Percentiles rank a stretch among this genome's conserved stretches.
Conservation (phyloP, 2,113 vertebrate species). For the Lipophrys pholis region DNA sequence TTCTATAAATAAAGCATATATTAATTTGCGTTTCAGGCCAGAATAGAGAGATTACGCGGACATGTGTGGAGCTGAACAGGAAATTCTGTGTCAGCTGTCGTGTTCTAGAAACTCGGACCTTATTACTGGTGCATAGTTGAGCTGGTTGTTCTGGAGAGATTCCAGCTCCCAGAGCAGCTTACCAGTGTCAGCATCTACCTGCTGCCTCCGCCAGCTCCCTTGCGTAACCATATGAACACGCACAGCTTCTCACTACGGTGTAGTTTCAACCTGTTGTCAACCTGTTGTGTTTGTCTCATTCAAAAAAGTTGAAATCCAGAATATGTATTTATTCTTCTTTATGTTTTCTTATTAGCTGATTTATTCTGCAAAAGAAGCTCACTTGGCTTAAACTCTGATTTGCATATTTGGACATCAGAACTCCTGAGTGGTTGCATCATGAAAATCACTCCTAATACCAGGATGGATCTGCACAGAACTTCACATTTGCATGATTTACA, state of each 20-base stretch:
- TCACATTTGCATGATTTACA: not conserved
- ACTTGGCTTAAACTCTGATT: constrained; percentile 11
- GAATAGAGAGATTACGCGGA: not conserved
- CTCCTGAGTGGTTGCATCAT: constrained; percentile 1
- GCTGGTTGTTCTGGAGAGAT: constrained; percentile 51
- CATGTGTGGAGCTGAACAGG: not conserved
- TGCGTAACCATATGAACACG: constrained; percentile 26
- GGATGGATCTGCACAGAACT: not conserved
- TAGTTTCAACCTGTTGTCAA: constrained; percentile 5
- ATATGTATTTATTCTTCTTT: too few species aligned
- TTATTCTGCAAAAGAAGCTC: not conserved
- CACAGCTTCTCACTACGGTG: not conserved
- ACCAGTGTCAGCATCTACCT: constrained; percentile 35
- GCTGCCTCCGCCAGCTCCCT: constrained; percentile 43
- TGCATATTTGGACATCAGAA: constrained; percentile 12
- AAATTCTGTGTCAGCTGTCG: constrained; percentile 22
- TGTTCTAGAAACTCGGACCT: constrained; percentile 34
- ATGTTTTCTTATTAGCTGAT: not conserved
- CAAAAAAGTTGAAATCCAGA: not conserved
- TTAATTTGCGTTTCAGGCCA: not conserved
- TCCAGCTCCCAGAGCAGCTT: constrained; percentile 60
- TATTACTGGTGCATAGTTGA: constrained; percentile 23
- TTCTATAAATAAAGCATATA: not conserved
- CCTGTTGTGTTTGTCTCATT: not conserved
- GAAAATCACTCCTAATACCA: constrained; percentile 16